A percentile compares a stretch with the other conserved stretches of the same genome.
phyloP scores from a whole-genome alignment of 1,140 invertebrate genomes.

The Drosophila pallidifrons region DNA sequence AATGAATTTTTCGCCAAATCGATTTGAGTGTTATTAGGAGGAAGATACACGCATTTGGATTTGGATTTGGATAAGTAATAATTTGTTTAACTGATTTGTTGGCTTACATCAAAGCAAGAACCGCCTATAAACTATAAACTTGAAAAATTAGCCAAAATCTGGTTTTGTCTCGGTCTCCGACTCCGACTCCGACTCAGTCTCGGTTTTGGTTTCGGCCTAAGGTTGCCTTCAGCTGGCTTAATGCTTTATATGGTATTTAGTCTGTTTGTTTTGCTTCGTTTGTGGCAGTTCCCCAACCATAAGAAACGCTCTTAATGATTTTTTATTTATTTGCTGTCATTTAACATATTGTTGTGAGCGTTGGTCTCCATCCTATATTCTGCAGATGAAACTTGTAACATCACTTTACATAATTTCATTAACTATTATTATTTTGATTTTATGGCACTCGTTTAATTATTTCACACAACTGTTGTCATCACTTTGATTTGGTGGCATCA shows the following conservation, averaged over 20 bases:
- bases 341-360: constrained; percentile 52
- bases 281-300: constrained; percentile 34
- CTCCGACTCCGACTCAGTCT: neutral
- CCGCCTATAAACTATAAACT: constrained; percentile 62
- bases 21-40: constrained; percentile 59
- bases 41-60: constrained; percentile 30
- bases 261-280: constrained; percentile 24
- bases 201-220: constrained; percentile 3
- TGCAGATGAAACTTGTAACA: constrained; percentile 71
- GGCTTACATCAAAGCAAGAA: constrained; percentile 76
- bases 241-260: constrained; percentile 77
- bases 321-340: constrained; percentile 77
- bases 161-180: constrained; percentile 44
- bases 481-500: constrained; percentile 58
- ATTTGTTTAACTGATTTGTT: constrained; percentile 77
- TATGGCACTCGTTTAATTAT: constrained; percentile 77
- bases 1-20: constrained; percentile 75
- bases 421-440: constrained; percentile 49
- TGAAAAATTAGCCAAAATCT: constrained; percentile 42
- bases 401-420: constrained; percentile 74
- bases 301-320: constrained; percentile 71
- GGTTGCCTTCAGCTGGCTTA: constrained; percentile 26
- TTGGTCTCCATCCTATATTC: constrained; percentile 20
- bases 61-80: constrained; percentile 68
- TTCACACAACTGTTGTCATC: constrained; percentile 26